A percentile compares a stretch with the other conserved stretches of the same genome.
Conservation (phyloP, 2,113 vertebrate genomes). For the Corythaixoides concolor region DNA sequence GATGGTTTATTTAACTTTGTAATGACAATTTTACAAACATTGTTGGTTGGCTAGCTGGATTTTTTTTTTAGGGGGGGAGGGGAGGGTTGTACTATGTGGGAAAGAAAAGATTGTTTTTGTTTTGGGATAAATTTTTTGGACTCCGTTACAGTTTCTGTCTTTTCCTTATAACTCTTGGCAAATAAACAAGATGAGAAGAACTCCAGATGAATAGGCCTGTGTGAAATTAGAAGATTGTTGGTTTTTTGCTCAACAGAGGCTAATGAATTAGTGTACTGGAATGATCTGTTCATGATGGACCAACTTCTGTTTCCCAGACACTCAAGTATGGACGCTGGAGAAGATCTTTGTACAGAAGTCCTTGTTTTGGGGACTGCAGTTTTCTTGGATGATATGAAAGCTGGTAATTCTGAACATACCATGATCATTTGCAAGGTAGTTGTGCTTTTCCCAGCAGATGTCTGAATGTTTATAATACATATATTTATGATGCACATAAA, state of each 20-base stretch:
- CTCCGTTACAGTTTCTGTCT: neutral
- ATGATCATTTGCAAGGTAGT: neutral
- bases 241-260: neutral
- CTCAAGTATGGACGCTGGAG: neutral
- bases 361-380: neutral
- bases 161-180: slow-evolving; percentile 37
- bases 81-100: neutral
- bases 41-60: neutral
- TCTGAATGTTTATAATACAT: neutral
- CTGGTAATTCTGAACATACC: neutral
- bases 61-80: neutral
- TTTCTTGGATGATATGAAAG: neutral
- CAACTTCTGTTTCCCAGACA: neutral
- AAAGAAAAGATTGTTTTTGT: slow-evolving; percentile 16
- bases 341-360: neutral
- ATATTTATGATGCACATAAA: neutral
- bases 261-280: neutral
- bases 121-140: slow-evolving; percentile 7
- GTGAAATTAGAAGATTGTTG: neutral
- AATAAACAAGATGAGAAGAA: slow-evolving; percentile 27
- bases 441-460: neutral
- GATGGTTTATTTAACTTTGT: neutral
- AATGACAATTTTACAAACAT: neutral
- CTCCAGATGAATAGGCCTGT: slow-evolving; percentile 4
- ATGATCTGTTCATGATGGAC: neutral